Percentiles rank a stretch among this genome's conserved stretches.
Conservation (phyloP, 2,113 vertebrate genomes). For the Pseudorectes ferrugineus region DNA sequence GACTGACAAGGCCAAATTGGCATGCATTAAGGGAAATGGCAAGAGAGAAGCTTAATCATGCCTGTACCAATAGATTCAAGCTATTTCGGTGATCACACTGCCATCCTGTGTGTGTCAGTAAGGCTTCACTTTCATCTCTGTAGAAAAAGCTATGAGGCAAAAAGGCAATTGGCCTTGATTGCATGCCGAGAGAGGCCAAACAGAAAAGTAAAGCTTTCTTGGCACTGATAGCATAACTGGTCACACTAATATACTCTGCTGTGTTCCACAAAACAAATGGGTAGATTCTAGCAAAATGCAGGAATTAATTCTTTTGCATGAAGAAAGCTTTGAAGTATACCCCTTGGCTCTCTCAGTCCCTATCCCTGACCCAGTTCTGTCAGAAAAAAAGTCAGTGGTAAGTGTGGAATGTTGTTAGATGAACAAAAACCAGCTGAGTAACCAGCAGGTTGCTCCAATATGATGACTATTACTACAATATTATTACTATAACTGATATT, state of each 20-base stretch:
- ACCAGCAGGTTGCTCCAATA: not conserved
- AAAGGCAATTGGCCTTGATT: constrained; percentile 16
- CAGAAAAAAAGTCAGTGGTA: not conserved
- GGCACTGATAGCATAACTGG: not conserved
- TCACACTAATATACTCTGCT: not conserved
- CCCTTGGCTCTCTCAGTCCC: not conserved
- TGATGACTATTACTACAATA: not conserved
- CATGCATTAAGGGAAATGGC: constrained; percentile 24
- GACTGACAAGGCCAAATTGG: constrained; percentile 39
- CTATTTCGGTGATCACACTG: not conserved
- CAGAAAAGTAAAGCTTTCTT: not conserved
- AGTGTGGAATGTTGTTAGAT: not conserved
- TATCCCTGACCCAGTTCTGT: not conserved
- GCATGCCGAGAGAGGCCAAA: not conserved
- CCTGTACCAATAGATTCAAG: not conserved
- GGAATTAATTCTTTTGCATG: not conserved
- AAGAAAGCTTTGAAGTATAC: not conserved
- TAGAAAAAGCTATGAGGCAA: not conserved
- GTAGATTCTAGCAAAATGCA: not conserved
- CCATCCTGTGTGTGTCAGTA: constrained; percentile 28
- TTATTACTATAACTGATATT: not conserved
- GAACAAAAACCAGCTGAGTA: not conserved
- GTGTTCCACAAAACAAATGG: not conserved
- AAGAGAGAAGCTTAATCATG: constrained; percentile 41
- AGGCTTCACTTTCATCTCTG: constrained; percentile 11